Conservation (phyloP, 2,888 invertebrate genomes). For the Cinara cedri region DNA sequence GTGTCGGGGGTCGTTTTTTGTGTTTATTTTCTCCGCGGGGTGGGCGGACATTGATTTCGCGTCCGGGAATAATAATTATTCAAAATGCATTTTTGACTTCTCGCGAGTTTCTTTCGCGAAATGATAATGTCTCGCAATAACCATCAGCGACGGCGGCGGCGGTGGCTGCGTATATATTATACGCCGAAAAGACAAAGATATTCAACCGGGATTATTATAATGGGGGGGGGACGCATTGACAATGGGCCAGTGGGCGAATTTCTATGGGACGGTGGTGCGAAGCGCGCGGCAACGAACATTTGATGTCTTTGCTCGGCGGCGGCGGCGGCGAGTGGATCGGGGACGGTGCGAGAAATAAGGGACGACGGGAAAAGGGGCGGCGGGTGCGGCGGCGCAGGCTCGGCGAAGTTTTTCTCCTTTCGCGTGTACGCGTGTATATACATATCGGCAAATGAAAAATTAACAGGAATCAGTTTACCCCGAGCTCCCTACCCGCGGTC, state of each 20-base stretch:
- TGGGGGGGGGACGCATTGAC: slow-evolving; percentile 29
- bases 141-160: slow-evolving; percentile 6
- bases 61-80: slow-evolving; percentile 22
- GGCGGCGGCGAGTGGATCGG: slow-evolving; percentile 6
- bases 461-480: slow-evolving; percentile 54
- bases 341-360: background rate
- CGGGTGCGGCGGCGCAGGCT: background rate
- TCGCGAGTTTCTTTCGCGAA: background rate
- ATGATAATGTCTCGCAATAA: slow-evolving; percentile 47
- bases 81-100: slow-evolving; percentile 24
- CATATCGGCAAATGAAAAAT: slow-evolving; percentile 54
- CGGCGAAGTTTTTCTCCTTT: slow-evolving; percentile 42
- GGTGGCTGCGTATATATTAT: background rate
- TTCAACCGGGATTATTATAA: slow-evolving; percentile 42
- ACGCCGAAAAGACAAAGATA: slow-evolving; percentile 2
- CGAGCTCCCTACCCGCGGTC: slow-evolving; percentile 39
- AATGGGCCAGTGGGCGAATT: slow-evolving; percentile 30
- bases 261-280: slow-evolving; percentile 21
- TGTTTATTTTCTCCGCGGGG: too few relatives aligned
- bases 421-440: background rate
- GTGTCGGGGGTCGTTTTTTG: too few relatives aligned
- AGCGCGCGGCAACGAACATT: slow-evolving; percentile 13
- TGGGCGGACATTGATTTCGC: background rate
- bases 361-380: slow-evolving; percentile 4
- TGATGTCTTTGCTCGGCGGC: slow-evolving; percentile 33